Evolutionary conservation across 2,888 invertebrate genomes (phyloP), one percentile per base, ranked within the genome.

Genomic region (Tachina grossa): DNA sequence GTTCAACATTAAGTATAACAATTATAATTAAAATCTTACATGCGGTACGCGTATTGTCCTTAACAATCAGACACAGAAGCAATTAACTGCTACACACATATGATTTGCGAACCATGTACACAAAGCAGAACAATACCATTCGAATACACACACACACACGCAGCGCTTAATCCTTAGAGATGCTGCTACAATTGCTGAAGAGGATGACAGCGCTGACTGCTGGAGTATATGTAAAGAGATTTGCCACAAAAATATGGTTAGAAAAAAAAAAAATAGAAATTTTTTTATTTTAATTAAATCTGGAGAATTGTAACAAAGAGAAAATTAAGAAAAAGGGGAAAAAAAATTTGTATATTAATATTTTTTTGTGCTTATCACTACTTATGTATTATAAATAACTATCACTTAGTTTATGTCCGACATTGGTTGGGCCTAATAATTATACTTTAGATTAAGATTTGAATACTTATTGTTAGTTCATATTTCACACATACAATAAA

Each of bases 211-310:
- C 45, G 66, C 31, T 31, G 31, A n/a, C 66, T 61, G 19, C 45
- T 55, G 19, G 14, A 31, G 41, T 6, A 43, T 14, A 11, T 13
- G 19, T 14, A 19, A 2, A 47, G 11, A 47, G 2, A 43, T 22
- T 61, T 47, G 55, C n/a, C 1, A 47, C 11, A 9, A n/a, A 68
- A 49, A 43, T 43, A 5, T 2, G 51, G 31, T 31, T 43, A 6
- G 31, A 65, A 57, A 68, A 72, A 45, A 53, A 74, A 76, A 16
- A 53, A 71, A 76, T 47, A 69, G 47, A 47, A 80, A 66, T 49
- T 72, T 80, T 80, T 76, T 72, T 72, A 80, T 80, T 72, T 71
- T 61, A 76, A 80, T 84, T 84, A 80, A 84, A 76, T 66, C 22
- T 80, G 43, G 9, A 66, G 5, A 59, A 65, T 66, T 71, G n/a